phyloP scores from a whole-genome alignment of 1,140 invertebrate species.

The Xylocopa sonorina region DNA sequence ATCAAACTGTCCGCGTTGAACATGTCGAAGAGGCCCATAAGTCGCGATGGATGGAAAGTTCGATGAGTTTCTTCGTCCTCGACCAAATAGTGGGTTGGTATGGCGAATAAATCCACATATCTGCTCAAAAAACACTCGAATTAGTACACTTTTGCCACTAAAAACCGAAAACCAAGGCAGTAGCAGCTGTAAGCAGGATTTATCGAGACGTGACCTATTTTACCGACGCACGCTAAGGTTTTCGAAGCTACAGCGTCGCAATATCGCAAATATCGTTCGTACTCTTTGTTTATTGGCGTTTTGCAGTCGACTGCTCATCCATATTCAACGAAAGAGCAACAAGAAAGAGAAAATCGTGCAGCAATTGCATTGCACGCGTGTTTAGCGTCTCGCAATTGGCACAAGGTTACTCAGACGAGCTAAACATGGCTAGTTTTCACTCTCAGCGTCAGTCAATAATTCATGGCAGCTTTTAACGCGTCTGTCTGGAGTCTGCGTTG shows the following conservation, averaged over 20 bases:
- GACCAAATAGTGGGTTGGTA: conserved; percentile 87
- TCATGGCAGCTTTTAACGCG: neutral
- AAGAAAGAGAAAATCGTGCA: conserved; percentile 33
- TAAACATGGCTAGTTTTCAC: conserved; percentile 26
- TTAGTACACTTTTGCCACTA: neutral
- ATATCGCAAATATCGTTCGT: neutral
- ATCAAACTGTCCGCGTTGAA: conserved; percentile 90
- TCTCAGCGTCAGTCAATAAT: conserved; percentile 2
- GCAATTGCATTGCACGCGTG: conserved; percentile 37
- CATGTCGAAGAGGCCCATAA: conserved; percentile 90
- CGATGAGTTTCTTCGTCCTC: conserved; percentile 83
- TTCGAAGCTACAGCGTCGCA: neutral
- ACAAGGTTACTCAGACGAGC: conserved; percentile 46
- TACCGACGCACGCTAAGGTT: no score
- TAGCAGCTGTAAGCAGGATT: no score
- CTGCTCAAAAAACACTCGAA: conserved; percentile 64
- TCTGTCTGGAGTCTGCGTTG: neutral
- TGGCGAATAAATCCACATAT: conserved; percentile 85
- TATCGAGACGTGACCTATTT: no score
- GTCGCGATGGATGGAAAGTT: conserved; percentile 88
- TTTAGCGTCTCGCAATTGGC: conserved; percentile 34
- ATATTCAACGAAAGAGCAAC: conserved; percentile 30
- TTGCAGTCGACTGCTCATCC: neutral
- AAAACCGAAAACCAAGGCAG: no score
- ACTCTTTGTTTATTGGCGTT: neutral